Conservation (phyloP, 2,113 vertebrate genomes). For the Ptyas mucosa region DNA sequence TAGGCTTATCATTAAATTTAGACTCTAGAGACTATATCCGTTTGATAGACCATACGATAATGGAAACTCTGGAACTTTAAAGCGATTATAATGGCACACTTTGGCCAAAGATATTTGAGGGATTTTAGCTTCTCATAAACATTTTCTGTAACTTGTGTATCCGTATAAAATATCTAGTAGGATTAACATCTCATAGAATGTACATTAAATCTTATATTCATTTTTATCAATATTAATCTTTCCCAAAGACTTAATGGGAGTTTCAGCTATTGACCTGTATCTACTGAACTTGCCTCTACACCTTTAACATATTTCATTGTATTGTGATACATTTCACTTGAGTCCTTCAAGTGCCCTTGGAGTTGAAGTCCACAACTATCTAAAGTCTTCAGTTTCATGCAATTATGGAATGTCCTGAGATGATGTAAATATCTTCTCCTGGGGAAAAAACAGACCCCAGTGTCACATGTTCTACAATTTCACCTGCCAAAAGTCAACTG, state of each 20-base stretch:
- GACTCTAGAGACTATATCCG: not conserved
- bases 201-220: not conserved
- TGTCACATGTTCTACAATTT: not conserved
- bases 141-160: not conserved
- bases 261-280: not conserved
- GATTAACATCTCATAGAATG: not conserved
- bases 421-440: not conserved
- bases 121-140: not conserved
- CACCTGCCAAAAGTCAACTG: conserved; percentile 31
- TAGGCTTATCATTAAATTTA: not conserved
- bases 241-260: not conserved
- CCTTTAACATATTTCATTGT: not conserved
- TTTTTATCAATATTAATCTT: not conserved
- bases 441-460: not conserved
- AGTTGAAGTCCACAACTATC: not conserved
- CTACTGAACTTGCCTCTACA: not conserved
- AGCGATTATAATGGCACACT: not conserved
- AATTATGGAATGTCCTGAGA: not conserved
- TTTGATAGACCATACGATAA: not conserved
- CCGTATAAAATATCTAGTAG: not conserved
- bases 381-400: not conserved
- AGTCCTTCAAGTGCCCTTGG: not conserved
- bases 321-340: not conserved
- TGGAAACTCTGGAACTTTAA: not conserved
- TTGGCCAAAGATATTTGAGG: not conserved